phyloP scores from a whole-genome alignment of 2,113 vertebrate species.

The Heterochromis multidens region DNA sequence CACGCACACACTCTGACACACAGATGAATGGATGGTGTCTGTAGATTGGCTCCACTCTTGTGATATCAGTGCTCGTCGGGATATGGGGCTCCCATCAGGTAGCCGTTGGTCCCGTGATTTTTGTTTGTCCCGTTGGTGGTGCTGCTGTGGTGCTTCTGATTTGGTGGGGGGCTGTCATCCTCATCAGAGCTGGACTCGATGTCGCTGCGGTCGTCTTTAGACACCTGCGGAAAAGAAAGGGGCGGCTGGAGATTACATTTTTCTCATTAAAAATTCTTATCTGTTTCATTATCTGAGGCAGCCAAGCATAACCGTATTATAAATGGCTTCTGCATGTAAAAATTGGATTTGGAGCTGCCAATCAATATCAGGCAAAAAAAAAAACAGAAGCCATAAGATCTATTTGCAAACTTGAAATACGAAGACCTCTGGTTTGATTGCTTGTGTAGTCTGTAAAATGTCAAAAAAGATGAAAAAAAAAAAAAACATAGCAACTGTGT shows the following conservation, averaged over 20 bases:
- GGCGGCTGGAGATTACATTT: not conserved
- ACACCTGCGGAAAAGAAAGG: constrained; percentile 75
- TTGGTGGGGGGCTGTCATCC: constrained; percentile 79
- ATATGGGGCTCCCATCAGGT: constrained; percentile 81
- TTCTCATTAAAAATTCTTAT: constrained; percentile 20
- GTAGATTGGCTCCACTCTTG: constrained; percentile 47
- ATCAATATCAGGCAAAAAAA: not conserved
- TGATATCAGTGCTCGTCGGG: constrained; percentile 84
- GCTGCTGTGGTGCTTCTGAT: constrained; percentile 80
- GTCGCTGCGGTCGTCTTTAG: constrained; percentile 93
- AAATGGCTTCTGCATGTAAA: not conserved
- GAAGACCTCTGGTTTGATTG: not conserved
- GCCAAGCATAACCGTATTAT: not conserved
- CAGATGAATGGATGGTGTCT: constrained; percentile 53
- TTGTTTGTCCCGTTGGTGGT: constrained; percentile 89
- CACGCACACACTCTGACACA: constrained; percentile 37
- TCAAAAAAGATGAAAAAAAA: not conserved
- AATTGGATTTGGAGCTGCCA: not conserved
- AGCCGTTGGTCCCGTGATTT: constrained; percentile 87
- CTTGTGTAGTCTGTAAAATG: not conserved
- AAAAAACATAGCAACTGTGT: no score
- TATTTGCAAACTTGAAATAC: not conserved
- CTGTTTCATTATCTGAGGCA: constrained; percentile 16
- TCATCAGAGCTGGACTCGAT: constrained; percentile 97
- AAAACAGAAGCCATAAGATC: not conserved